Evolutionary conservation across 1,140 invertebrate genomes (phyloP).

Genomic region (Eupeodes corollae): DNA sequence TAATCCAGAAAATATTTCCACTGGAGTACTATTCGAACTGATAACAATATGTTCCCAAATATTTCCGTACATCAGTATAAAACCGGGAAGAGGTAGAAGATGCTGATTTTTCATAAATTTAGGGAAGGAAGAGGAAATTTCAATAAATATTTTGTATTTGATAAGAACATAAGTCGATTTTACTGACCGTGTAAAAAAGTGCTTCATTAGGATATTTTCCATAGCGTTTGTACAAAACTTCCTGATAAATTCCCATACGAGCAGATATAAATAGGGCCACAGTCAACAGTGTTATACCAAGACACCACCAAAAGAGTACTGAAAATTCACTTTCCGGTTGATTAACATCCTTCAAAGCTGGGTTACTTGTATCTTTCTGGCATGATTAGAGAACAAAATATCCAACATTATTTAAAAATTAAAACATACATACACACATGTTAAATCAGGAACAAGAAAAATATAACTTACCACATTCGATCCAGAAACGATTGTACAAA

Average conservation of each 20-base stretch:
- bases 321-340: constrained; percentile 40
- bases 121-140: too few relatives aligned
- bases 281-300: constrained; percentile 76
- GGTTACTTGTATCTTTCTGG: constrained; percentile 34
- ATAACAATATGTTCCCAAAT: constrained; percentile 59
- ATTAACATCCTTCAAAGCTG: constrained; percentile 36
- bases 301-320: constrained; percentile 65
- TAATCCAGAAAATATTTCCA: constrained; percentile 38
- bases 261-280: constrained; percentile 87
- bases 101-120: constrained; percentile 51
- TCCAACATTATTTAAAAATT: constrained; percentile 2
- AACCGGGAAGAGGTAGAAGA: constrained; percentile 76
- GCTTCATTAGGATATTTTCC: constrained; percentile 94
- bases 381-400: constrained; percentile 2
- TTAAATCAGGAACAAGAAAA: not conserved
- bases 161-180: too few relatives aligned
- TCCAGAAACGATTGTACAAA: constrained; percentile 85
- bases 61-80: constrained; percentile 62
- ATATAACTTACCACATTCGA: constrained; percentile 43
- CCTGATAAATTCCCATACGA: constrained; percentile 93
- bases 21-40: constrained; percentile 45
- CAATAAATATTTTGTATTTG: too few relatives aligned
- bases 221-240: constrained; percentile 70
- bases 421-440: not conserved
- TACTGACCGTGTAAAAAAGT: constrained; percentile 75